phyloP scores from a whole-genome alignment of 2,797 vertebrate species.

The Anabas testudineus region DNA sequence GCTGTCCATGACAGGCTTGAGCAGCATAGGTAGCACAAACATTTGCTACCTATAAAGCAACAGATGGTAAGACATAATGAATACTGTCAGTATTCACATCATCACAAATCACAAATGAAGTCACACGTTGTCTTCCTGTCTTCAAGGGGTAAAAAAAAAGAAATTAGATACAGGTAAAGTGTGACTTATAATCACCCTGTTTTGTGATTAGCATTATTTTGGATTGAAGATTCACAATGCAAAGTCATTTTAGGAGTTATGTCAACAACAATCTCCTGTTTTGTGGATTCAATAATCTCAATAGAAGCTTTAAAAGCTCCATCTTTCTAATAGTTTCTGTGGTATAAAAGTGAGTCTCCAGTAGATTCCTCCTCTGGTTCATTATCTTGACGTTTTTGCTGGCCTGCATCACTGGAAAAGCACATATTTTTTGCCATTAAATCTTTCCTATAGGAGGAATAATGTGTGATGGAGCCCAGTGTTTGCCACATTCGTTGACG shows the following conservation, averaged over 20 bases:
- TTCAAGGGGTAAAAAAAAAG: neutral
- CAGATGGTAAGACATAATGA: too few relatives aligned
- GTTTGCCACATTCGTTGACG: conserved; percentile 15
- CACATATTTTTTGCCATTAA: conserved; percentile 30
- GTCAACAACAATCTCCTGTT: conserved; percentile 26
- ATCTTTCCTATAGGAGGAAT: conserved; percentile 18
- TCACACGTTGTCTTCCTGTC: too few relatives aligned
- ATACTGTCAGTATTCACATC: too few relatives aligned
- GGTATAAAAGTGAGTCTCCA: conserved; percentile 32
- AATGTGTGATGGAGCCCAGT: conserved; percentile 14
- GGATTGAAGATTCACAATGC: conserved; percentile 6
- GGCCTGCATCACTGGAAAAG: conserved; percentile 27
- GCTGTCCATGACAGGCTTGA: too few relatives aligned
- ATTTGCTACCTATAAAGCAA: too few relatives aligned
- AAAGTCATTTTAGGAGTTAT: conserved; percentile 33
- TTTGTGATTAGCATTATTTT: conserved; percentile 7
- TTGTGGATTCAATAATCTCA: conserved; percentile 50
- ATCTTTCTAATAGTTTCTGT: conserved; percentile 35
- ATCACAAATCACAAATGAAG: too few relatives aligned
- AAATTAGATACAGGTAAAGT: neutral
- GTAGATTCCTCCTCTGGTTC: conserved; percentile 37
- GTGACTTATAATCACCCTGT: neutral
- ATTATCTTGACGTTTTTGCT: conserved; percentile 39
- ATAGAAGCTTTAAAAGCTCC: conserved; percentile 39
- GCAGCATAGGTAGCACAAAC: too few relatives aligned